These are phyloP conservation scores for Rachycentron canadum DNA, from an alignment of 2,797 vertebrate genomes.

Conservation along the genomic window DNA sequence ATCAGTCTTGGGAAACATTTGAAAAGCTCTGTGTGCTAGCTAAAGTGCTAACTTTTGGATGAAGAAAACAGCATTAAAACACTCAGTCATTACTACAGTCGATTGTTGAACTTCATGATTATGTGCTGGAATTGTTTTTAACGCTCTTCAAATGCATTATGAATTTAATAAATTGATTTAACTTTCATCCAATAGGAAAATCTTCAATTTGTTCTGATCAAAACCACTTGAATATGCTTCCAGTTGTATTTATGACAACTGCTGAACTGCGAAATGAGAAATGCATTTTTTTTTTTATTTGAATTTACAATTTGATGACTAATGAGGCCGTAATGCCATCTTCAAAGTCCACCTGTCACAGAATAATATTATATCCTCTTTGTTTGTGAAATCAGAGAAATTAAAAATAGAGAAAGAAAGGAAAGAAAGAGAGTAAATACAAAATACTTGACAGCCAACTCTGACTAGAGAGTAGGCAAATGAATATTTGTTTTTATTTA, in stretches of 20 bases:
- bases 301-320: neutral
- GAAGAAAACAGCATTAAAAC: neutral
- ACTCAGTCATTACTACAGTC: neutral
- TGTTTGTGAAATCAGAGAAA: neutral
- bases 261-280: no score
- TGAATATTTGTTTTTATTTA: neutral
- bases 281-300: neutral
- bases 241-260: neutral
- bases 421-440: neutral
- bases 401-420: neutral
- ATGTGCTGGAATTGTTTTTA: slow-evolving; percentile 1
- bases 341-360: slow-evolving; percentile 9
- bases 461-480: neutral
- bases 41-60: neutral
- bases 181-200: neutral
- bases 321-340: neutral
- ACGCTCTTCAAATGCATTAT: neutral
- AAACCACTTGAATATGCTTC: neutral
- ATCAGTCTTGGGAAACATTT: neutral
- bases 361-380: neutral
- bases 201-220: neutral
- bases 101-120: slow-evolving; percentile 2
- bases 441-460: slow-evolving; percentile 7
- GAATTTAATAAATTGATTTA: slow-evolving; percentile 2
- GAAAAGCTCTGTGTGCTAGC: neutral